A percentile compares a stretch with the other conserved stretches of the same genome.
Conservation (phyloP, 2,888 invertebrate genomes). For the Siphonodentalium dalli region DNA sequence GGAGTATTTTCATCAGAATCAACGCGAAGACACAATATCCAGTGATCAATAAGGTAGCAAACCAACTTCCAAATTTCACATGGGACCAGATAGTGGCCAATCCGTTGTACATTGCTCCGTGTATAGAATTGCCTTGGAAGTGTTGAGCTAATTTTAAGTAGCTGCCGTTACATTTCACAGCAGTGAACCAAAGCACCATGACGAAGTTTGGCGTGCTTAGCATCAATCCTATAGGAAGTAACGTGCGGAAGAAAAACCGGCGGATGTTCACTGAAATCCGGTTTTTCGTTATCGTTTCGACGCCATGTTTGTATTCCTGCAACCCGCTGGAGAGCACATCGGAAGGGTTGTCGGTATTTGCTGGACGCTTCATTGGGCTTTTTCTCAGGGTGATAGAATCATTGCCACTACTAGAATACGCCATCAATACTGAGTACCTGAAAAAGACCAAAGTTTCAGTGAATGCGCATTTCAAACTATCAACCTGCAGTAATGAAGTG, state of each 20-base stretch:
- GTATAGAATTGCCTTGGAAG: conserved; percentile 33
- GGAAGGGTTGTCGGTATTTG: conserved; percentile 6
- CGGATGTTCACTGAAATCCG: conserved; percentile 26
- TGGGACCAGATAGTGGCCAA: conserved; percentile 49
- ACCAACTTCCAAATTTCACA: conserved; percentile 40
- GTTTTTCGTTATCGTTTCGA: conserved; percentile 35
- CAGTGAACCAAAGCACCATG: conserved; percentile 52
- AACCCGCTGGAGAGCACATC: conserved; percentile 41
- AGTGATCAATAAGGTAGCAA: conserved; percentile 44
- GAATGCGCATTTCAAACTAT: no score
- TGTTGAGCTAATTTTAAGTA: conserved; percentile 32
- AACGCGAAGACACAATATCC: conserved; percentile 64
- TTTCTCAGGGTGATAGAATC: no score
- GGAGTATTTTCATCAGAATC: conserved; percentile 65
- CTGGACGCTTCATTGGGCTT: no score
- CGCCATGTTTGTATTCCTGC: conserved; percentile 31
- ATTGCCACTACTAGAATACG: no score
- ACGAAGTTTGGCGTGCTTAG: conserved; percentile 46
- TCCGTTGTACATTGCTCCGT: conserved; percentile 41
- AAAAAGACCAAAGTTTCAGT: no score
- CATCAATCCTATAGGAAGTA: conserved; percentile 51
- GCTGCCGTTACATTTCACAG: conserved; percentile 47
- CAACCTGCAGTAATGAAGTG: no score
- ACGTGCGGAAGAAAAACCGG: conserved; percentile 36
- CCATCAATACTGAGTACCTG: no score